Evolutionary conservation across 2,888 invertebrate species (phyloP).

Genomic region (Acleris laterana): DNA sequence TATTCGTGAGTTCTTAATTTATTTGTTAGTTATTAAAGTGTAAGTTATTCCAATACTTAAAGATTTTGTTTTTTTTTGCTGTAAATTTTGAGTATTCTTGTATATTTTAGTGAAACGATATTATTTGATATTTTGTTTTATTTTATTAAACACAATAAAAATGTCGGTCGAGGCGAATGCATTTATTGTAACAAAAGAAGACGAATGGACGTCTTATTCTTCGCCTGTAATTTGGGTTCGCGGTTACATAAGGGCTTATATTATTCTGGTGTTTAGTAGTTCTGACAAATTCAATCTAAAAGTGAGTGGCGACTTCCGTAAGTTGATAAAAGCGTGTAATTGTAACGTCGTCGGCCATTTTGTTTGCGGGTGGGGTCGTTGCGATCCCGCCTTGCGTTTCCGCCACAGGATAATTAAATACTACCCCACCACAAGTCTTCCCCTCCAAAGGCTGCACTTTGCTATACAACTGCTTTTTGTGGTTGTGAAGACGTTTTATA

Average conservation of each 20-base stretch:
- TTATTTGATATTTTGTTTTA: too few species aligned
- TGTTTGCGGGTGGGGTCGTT: slow-evolving; percentile 81
- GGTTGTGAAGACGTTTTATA: slow-evolving; percentile 12
- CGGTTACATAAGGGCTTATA: slow-evolving; percentile 26
- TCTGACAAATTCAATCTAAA: slow-evolving; percentile 49
- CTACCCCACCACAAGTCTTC: slow-evolving; percentile 75
- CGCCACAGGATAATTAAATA: slow-evolving; percentile 80
- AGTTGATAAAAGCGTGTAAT: slow-evolving; percentile 70
- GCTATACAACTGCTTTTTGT: slow-evolving; percentile 46
- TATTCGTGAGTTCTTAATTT: too few species aligned
- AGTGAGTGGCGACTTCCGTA: slow-evolving; percentile 61
- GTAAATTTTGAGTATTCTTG: too few species aligned
- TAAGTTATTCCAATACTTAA: too few species aligned
- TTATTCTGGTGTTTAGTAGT: slow-evolving; percentile 43
- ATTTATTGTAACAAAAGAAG: neutral
- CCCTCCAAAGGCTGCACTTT: slow-evolving; percentile 68
- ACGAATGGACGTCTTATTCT: neutral
- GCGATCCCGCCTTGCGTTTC: slow-evolving; percentile 81
- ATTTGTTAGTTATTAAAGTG: too few species aligned
- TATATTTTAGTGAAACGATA: too few species aligned
- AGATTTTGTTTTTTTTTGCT: too few species aligned
- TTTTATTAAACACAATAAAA: too few species aligned
- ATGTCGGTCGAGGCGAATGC: neutral
- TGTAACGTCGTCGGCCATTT: slow-evolving; percentile 79
- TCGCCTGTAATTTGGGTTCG: neutral